Base-by-base conservation (phyloP, 1,140 invertebrate species). In the Drosophila micromelanica region DNA sequence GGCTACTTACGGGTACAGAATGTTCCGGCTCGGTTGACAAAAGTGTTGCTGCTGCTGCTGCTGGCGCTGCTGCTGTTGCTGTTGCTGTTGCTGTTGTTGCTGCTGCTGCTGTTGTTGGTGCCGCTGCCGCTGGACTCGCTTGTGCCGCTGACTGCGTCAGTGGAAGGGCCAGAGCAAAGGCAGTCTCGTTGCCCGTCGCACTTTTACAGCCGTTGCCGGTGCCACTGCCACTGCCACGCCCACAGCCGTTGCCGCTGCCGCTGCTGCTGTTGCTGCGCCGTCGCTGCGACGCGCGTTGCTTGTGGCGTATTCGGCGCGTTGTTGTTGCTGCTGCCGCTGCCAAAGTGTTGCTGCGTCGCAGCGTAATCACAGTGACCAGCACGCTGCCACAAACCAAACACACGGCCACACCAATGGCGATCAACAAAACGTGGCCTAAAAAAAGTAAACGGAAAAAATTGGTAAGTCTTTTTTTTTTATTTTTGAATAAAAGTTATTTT, bases 1-100 rank as follows among this genome's bases (percentile, higher is more conserved):
- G 54, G 59, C 42, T 84, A 92, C 91, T 92, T 92, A 92, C 91
- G 91, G 91, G 91, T 92, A 91, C 91, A 91, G 89, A 84, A 90
- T 91, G 82, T 91, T 91, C 91, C 91, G 91, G 91, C 91, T 91
- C 89, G 73, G 75, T 87, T 80, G 90, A 75, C 76, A 91, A 91
- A 91, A 90, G 85, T 80, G 73, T 85, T 79, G 87, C 63, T 91
- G 75, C 42, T 90, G 45, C 30, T 75, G 42, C 27, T 74, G 74
- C 46, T 65, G 74, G 72, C 49, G 56, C 59, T n/a, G n/a, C n/a
- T n/a, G n/a, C n/a, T n/a, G 17, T 17, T 17, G n/a, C n/a, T 78
- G 63, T 13, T 57, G 68, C 13, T 75, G 62, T 23, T 64, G 63
- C 13, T 64, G 54, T 6, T 75, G 67, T 11, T 76, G 74, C 45